phyloP scores from a whole-genome alignment of 2,797 vertebrate species.

The Pogoniulus pusillus region DNA sequence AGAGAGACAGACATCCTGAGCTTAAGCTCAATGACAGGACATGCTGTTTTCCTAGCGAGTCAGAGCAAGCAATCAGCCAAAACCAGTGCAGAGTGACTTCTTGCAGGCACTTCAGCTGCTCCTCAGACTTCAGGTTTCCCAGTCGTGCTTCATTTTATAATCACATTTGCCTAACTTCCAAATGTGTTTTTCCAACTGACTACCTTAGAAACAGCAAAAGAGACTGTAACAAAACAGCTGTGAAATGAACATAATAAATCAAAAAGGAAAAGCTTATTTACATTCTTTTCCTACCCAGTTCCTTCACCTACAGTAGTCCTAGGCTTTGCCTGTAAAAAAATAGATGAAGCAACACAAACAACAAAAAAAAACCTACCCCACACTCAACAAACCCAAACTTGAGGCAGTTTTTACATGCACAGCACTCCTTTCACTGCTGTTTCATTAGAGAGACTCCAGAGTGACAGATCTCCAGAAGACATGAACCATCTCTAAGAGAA shows the following conservation, averaged over 20 bases:
- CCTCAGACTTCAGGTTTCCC: constrained; percentile 14
- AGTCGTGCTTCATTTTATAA: constrained; percentile 3
- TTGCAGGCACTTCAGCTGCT: constrained; percentile 52
- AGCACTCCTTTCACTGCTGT: background rate
- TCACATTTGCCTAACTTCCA: constrained; percentile 24
- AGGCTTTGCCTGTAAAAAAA: background rate
- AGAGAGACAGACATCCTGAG: background rate
- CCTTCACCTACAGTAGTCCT: background rate
- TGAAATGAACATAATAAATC: constrained; percentile 40
- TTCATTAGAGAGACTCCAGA: constrained; percentile 28
- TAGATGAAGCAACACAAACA: background rate
- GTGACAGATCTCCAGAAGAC: constrained; percentile 21
- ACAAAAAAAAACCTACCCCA: background rate
- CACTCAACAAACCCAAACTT: background rate
- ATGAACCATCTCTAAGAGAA: constrained; percentile 38
- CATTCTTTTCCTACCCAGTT: background rate
- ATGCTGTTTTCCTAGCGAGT: background rate
- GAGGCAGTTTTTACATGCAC: background rate
- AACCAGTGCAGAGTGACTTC: background rate
- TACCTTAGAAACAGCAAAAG: constrained; percentile 31
- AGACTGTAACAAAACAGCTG: background rate
- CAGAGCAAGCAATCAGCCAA: constrained; percentile 30
- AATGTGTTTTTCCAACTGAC: constrained; percentile 31
- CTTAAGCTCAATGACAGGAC: constrained; percentile 3
- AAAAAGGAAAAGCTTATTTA: constrained; percentile 27